These are phyloP conservation scores for Raja brachyura DNA, from an alignment of 2,113 vertebrate species.

Conservation along the genomic window DNA sequence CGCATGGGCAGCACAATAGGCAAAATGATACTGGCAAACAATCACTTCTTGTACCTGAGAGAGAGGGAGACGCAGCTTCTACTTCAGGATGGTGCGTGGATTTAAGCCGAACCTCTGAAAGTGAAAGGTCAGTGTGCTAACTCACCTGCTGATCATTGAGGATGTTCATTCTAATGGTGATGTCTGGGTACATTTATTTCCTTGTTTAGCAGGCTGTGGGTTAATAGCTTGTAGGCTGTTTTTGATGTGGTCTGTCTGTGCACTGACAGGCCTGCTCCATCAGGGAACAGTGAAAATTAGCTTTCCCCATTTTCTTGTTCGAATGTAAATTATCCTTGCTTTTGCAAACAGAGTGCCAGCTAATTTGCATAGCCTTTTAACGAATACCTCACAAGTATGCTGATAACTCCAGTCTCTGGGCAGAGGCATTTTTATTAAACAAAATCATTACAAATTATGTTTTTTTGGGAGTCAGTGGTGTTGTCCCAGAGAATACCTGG, in stretches of 20 bases:
- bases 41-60: background rate
- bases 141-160: background rate
- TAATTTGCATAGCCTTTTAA: background rate
- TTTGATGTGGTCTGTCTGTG: background rate
- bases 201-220: background rate
- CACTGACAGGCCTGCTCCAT: background rate
- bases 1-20: background rate
- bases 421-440: background rate
- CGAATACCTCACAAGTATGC: background rate
- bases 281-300: background rate
- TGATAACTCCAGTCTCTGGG: background rate
- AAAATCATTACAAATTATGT: background rate
- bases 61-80: background rate
- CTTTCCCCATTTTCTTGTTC: background rate
- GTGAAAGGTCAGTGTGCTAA: background rate
- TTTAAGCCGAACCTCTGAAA: background rate
- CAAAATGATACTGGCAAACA: background rate
- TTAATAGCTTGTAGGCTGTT: background rate
- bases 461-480: background rate
- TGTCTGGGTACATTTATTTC: background rate
- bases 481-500: background rate
- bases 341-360: background rate
- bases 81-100: background rate
- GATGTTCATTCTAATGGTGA: background rate
- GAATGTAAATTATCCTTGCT: slow-evolving; percentile 2